Percentiles rank a stretch among this genome's conserved stretches.
phyloP scores from a whole-genome alignment of 1,140 invertebrate species.

The Macrobrachium rosenbergii region DNA sequence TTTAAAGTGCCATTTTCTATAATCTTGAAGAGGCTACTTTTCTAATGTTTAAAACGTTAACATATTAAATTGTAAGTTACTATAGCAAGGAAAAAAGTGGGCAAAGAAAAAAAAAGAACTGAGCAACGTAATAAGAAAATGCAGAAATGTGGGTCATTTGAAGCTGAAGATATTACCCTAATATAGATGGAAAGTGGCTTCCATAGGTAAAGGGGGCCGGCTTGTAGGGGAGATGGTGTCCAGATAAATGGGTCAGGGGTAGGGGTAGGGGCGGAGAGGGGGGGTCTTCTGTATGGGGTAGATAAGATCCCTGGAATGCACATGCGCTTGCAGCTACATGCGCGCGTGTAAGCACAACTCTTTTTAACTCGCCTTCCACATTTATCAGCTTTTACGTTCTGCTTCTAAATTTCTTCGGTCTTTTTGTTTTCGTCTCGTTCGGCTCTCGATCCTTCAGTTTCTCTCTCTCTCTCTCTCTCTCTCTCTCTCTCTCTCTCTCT shows the following conservation, averaged over 20 bases:
- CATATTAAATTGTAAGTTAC: neutral
- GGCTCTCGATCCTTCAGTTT: neutral
- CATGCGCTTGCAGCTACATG: neutral
- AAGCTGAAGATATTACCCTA: neutral
- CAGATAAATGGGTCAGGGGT: constrained; percentile 11
- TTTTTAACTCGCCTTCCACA: neutral
- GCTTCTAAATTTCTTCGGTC: too few species aligned
- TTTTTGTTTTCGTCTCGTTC: neutral
- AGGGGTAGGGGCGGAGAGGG: neutral
- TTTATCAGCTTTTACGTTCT: too few species aligned
- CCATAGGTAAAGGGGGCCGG: too few species aligned
- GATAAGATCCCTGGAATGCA: neutral
- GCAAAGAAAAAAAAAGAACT: neutral
- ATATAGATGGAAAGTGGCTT: too few species aligned
- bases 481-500: constrained; percentile 1
- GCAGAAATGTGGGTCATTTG: neutral
- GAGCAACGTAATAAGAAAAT: neutral
- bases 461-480: constrained; percentile 16
- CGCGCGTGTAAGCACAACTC: neutral
- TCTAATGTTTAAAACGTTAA: too few species aligned
- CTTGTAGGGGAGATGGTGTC: neutral
- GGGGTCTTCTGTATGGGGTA: neutral
- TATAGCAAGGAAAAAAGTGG: neutral
- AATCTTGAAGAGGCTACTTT: too few species aligned
- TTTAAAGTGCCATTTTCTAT: too few species aligned